Evolutionary conservation across 1,140 invertebrate genomes (phyloP).

Genomic region (Leptinotarsa texana): DNA sequence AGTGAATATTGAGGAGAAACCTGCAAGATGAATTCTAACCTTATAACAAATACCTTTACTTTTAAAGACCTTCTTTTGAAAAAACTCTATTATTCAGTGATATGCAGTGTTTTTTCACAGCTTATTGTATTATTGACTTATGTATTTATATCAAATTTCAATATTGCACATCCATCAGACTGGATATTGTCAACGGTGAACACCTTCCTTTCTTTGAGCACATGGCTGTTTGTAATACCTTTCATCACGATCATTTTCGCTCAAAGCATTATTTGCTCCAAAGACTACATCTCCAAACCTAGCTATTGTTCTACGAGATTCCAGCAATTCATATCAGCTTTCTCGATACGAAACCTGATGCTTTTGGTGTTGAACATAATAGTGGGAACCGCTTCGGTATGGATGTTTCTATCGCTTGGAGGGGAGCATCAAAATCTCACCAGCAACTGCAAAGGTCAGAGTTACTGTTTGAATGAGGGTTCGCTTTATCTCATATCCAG

Average conservation of each 20-base stretch:
- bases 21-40: slow-evolving; percentile 42
- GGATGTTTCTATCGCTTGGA: slow-evolving; percentile 65
- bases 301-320: slow-evolving; percentile 65
- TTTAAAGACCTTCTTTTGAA: slow-evolving; percentile 58
- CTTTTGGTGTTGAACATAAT: slow-evolving; percentile 62
- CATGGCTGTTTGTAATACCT: slow-evolving; percentile 62
- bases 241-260: slow-evolving; percentile 59
- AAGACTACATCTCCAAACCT: slow-evolving; percentile 60
- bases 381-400: slow-evolving; percentile 64
- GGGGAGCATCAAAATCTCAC: slow-evolving; percentile 59
- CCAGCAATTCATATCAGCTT: slow-evolving; percentile 62
- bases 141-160: slow-evolving; percentile 61
- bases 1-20: slow-evolving; percentile 4
- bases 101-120: slow-evolving; percentile 59
- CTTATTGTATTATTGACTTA: slow-evolving; percentile 59
- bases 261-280: slow-evolving; percentile 65
- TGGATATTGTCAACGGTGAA: slow-evolving; percentile 59
- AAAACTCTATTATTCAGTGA: slow-evolving; percentile 58
- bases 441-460: slow-evolving; percentile 44
- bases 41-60: slow-evolving; percentile 32
- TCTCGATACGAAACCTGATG: slow-evolving; percentile 65
- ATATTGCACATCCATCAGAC: slow-evolving; percentile 57
- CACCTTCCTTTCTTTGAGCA: slow-evolving; percentile 59
- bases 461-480: slow-evolving; percentile 59
- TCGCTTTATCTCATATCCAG: slow-evolving; percentile 66